A percentile compares a stretch with the other conserved stretches of the same genome.
Conservation (phyloP, 30 jellyfish, hydroid and myxozoan genomes). For the Pelagia noctiluca region DNA sequence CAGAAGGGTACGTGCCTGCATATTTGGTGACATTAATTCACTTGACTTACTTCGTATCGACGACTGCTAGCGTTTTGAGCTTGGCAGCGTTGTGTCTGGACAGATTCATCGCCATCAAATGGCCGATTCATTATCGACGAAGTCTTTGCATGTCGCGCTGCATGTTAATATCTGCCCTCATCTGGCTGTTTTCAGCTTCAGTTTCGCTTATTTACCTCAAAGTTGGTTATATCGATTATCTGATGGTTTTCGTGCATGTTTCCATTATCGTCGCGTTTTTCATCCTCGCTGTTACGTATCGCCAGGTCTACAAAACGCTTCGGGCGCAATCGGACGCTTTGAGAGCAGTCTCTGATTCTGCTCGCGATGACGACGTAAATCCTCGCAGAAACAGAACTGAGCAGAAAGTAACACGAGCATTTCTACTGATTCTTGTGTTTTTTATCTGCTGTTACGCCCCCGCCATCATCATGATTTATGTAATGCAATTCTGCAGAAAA, state of each 20-base stretch:
- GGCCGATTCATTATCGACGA: slow-evolving; percentile 80
- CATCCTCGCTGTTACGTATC: slow-evolving; percentile 41
- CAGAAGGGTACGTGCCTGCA: slow-evolving; percentile 46
- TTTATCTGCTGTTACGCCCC: slow-evolving; percentile 77
- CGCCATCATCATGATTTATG: slow-evolving; percentile 77
- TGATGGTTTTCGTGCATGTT: slow-evolving; percentile 82
- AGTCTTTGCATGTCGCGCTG: slow-evolving; percentile 43
- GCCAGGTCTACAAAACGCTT: background rate
- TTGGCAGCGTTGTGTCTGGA: slow-evolving; percentile 79
- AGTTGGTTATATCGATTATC: slow-evolving; percentile 58
- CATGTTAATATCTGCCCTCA: slow-evolving; percentile 40
- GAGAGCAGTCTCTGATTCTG: background rate
- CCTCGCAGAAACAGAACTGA: slow-evolving; percentile 34
- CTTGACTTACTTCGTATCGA: slow-evolving; percentile 58
- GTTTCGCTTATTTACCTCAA: slow-evolving; percentile 50
- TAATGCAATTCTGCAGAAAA: slow-evolving; percentile 67
- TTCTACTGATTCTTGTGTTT: slow-evolving; percentile 58
- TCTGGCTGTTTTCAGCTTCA: slow-evolving; percentile 75
- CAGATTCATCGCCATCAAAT: slow-evolving; percentile 73
- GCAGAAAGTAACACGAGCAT: slow-evolving; percentile 68
- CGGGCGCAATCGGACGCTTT: slow-evolving; percentile 3
- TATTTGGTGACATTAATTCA: slow-evolving; percentile 56
- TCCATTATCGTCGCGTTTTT: slow-evolving; percentile 55
- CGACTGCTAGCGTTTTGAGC: slow-evolving; percentile 81
- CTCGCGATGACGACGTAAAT: background rate